A percentile compares a stretch with the other conserved stretches of the same genome.
These are phyloP conservation scores for Cheilosia scutellata DNA, from an alignment of 2,888 invertebrate genomes.

Conservation along the genomic window DNA sequence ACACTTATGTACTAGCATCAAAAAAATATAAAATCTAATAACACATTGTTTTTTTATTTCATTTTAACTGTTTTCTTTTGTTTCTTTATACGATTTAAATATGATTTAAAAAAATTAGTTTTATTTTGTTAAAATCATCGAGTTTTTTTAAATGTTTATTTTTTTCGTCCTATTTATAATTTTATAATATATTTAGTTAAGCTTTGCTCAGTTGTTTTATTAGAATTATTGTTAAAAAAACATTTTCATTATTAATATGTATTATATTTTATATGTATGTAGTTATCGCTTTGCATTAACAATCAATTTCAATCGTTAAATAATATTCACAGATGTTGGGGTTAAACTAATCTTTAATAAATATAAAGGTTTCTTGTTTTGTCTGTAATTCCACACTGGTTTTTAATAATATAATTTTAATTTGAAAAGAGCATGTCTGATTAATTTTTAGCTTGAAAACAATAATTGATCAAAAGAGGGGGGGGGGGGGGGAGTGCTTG, in stretches of 20 bases:
- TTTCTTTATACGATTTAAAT: slow-evolving; percentile 47
- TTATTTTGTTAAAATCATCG: slow-evolving; percentile 23
- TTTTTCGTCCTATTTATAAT: slow-evolving; percentile 26
- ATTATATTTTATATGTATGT: neutral
- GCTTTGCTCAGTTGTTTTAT: slow-evolving; percentile 65
- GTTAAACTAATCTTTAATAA: slow-evolving; percentile 20
- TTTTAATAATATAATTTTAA: slow-evolving; percentile 10
- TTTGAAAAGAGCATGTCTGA: slow-evolving; percentile 18
- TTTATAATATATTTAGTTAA: slow-evolving; percentile 54
- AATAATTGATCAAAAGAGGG: slow-evolving; percentile 8
- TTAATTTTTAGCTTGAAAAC: neutral
- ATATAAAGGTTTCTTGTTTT: slow-evolving; percentile 49
- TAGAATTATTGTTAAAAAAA: slow-evolving; percentile 32
- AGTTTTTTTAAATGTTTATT: slow-evolving; percentile 31
- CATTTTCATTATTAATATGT: slow-evolving; percentile 15
- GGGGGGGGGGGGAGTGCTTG: too few relatives aligned
- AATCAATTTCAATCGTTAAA: slow-evolving; percentile 16
- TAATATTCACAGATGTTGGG: slow-evolving; percentile 32
- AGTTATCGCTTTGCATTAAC: slow-evolving; percentile 10
- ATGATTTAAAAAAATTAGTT: slow-evolving; percentile 31
- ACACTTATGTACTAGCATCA: slow-evolving; percentile 76
- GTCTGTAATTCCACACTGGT: slow-evolving; percentile 17
- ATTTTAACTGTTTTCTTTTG: slow-evolving; percentile 24
- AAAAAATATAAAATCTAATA: slow-evolving; percentile 78
- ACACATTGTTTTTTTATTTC: slow-evolving; percentile 73